These are phyloP conservation scores for Drosophila neoperkinsi DNA, from an alignment of 2,888 invertebrate genomes.

Conservation along the genomic window DNA sequence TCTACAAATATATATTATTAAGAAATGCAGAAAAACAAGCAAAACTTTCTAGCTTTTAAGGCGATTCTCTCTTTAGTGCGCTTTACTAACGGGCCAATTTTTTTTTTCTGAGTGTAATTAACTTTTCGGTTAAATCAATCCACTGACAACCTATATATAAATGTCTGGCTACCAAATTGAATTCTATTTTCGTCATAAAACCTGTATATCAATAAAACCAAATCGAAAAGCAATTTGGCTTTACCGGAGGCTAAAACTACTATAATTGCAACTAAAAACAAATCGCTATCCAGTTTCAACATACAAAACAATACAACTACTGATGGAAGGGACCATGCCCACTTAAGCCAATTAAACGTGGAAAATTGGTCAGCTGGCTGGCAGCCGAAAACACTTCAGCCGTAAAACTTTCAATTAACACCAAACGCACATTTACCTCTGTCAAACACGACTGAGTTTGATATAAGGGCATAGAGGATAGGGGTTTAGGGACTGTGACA, in stretches of 20 bases:
- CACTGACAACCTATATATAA: not conserved
- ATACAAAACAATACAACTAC: not conserved
- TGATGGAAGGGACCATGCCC: slow-evolving; percentile 29
- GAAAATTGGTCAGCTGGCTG: slow-evolving; percentile 29
- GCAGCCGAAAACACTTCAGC: slow-evolving; percentile 50
- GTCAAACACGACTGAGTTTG: slow-evolving; percentile 45
- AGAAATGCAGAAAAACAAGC: too few species aligned
- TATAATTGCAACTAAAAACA: slow-evolving; percentile 47
- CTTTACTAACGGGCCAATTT: not conserved
- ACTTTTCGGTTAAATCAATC: slow-evolving; percentile 12
- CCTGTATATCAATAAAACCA: slow-evolving; percentile 8
- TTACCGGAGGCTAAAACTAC: slow-evolving; percentile 13
- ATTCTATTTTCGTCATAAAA: slow-evolving; percentile 17
- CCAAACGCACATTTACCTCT: slow-evolving; percentile 64
- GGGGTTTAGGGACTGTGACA: not conserved
- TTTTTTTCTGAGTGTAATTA: not conserved
- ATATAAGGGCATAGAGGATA: not conserved
- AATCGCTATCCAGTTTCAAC: slow-evolving; percentile 12
- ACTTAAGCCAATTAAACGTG: slow-evolving; percentile 59
- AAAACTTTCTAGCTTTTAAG: not conserved
- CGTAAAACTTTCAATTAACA: slow-evolving; percentile 73
- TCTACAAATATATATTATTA: not conserved
- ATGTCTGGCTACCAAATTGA: not conserved
- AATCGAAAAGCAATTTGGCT: slow-evolving; percentile 57
- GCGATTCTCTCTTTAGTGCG: not conserved